Conservation (phyloP, 2,888 invertebrate species). For the Apamea monoglypha region DNA sequence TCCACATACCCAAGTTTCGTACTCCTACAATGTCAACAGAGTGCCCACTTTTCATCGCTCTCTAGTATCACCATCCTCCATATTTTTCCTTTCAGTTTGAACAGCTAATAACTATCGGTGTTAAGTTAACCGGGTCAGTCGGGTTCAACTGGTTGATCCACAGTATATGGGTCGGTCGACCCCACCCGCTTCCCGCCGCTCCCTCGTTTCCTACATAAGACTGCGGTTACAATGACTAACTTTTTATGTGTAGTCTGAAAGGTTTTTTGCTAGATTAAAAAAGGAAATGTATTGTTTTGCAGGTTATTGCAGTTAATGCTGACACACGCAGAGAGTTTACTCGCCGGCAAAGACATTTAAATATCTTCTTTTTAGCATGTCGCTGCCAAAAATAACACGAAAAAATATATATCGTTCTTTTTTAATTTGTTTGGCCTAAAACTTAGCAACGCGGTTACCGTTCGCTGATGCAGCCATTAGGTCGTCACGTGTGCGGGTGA, state of each 20-base stretch:
- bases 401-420: no score
- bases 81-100: constrained; percentile 19
- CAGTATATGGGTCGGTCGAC: constrained; percentile 64
- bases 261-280: constrained; percentile 14
- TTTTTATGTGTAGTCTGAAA: constrained; percentile 12
- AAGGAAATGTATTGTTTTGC: constrained; percentile 10
- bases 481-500: no score
- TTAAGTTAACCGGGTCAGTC: constrained; percentile 59
- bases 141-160: constrained; percentile 57
- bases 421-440: no score
- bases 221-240: constrained; percentile 44
- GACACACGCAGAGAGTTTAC: background rate
- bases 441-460: no score
- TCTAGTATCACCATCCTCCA: background rate
- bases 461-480: no score
- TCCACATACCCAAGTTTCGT: background rate
- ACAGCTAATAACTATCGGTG: constrained; percentile 33
- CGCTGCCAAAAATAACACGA: no score
- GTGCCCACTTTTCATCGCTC: background rate
- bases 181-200: constrained; percentile 67
- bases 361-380: background rate
- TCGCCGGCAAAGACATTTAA: background rate
- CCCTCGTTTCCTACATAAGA: constrained; percentile 66
- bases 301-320: background rate
- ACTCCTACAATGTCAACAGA: background rate